Percentiles rank a stretch among this genome's conserved stretches.
Conservation (phyloP, 2,113 vertebrate species). For the Typhlomys cinereus region DNA sequence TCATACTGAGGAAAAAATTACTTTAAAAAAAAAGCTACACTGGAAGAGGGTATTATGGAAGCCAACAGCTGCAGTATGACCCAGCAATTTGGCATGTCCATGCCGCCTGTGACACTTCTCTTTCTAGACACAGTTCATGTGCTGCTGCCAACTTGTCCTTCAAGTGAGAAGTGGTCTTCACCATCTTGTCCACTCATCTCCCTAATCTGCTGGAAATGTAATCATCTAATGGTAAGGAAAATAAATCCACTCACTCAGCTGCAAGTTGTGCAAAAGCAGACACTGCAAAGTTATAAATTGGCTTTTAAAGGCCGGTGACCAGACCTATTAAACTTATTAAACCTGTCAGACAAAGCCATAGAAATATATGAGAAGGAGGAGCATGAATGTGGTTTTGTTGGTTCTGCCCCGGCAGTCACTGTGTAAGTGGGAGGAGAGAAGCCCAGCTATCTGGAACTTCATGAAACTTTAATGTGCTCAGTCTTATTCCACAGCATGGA, state of each 20-base stretch:
- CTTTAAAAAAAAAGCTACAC: neutral
- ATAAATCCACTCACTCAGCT: neutral
- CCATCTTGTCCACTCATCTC: neutral
- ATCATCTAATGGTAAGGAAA: neutral
- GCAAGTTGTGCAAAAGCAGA: neutral
- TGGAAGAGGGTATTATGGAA: neutral
- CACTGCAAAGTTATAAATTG: slow-evolving; percentile 36
- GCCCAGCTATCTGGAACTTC: neutral
- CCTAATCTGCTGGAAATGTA: neutral
- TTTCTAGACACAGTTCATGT: neutral
- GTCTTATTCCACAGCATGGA: neutral
- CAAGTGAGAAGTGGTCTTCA: neutral
- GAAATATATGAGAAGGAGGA: neutral
- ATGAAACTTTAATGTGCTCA: neutral
- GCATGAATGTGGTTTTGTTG: neutral
- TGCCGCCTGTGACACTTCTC: neutral
- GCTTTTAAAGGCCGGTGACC: neutral
- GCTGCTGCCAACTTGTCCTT: neutral
- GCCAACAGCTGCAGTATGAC: neutral
- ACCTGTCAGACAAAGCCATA: neutral
- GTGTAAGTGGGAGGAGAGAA: neutral
- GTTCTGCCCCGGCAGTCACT: neutral
- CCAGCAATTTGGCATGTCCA: neutral
- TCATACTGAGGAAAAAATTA: neutral
- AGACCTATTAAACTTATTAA: neutral